These are phyloP conservation scores for Mycetomoellerius zeteki DNA, from an alignment of 1,140 invertebrate genomes.

Conservation along the genomic window DNA sequence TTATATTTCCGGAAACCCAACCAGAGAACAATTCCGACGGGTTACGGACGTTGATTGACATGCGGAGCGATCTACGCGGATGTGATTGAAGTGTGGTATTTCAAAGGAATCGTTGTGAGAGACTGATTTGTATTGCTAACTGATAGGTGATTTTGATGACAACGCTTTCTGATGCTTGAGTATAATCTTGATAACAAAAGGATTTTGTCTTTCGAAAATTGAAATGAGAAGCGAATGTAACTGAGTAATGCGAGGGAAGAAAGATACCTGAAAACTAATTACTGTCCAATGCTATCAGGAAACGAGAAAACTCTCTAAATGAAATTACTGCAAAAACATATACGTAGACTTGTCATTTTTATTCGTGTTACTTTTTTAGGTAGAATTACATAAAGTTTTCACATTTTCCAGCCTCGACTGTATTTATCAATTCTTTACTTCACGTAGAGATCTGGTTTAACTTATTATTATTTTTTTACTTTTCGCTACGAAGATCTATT, in stretches of 20 bases:
- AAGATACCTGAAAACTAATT: background rate
- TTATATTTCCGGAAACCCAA: background rate
- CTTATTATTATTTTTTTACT: no score
- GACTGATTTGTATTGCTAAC: background rate
- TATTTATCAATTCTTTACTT: no score
- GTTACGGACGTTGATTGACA: slow-evolving; percentile 34
- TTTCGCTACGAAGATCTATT: background rate
- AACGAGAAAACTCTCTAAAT: background rate
- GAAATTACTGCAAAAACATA: no score
- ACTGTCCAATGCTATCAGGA: background rate
- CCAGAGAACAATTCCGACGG: background rate
- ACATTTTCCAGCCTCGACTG: background rate
- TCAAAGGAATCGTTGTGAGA: background rate
- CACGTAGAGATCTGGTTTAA: no score
- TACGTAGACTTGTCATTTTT: background rate
- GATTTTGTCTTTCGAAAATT: background rate
- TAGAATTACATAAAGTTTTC: background rate
- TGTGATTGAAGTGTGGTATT: background rate
- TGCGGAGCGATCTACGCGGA: background rate
- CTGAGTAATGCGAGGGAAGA: background rate
- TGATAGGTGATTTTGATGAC: background rate
- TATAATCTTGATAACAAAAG: background rate
- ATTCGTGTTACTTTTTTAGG: background rate
- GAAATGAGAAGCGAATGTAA: background rate
- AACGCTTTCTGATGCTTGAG: background rate